Percentiles rank a stretch among this genome's conserved stretches.
phyloP scores from a whole-genome alignment of 2,797 vertebrate genomes.

The Petrocephalus sullivani region DNA sequence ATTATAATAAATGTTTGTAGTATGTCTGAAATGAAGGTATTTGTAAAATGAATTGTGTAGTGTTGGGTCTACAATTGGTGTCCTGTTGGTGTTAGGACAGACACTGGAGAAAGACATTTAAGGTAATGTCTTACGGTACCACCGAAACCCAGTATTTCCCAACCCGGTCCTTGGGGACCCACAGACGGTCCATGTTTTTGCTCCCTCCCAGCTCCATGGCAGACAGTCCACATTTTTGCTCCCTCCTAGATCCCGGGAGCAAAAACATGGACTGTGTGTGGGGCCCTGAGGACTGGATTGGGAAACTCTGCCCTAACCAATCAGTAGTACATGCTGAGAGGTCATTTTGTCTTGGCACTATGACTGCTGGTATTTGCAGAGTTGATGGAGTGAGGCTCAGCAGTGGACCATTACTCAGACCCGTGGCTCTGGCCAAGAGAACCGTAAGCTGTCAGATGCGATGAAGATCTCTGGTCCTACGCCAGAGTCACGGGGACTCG shows the following conservation, averaged over 20 bases:
- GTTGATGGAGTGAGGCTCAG: conserved; percentile 24
- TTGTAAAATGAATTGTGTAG: neutral
- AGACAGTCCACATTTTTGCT: neutral
- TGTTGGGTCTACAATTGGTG: neutral
- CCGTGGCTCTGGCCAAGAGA: conserved; percentile 6
- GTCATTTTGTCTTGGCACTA: neutral
- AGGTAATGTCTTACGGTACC: neutral
- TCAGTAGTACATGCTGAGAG: neutral
- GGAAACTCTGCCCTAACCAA: neutral
- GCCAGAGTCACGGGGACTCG: neutral
- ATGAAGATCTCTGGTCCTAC: neutral
- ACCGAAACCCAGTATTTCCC: neutral
- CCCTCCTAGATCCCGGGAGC: neutral
- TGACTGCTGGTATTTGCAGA: neutral
- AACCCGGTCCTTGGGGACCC: neutral
- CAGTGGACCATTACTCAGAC: conserved; percentile 12
- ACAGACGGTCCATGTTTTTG: neutral
- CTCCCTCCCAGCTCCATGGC: neutral
- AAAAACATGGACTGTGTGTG: neutral
- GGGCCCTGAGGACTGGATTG: neutral
- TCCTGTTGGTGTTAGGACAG: neutral
- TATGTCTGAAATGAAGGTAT: neutral
- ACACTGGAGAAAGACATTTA: neutral
- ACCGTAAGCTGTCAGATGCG: conserved; percentile 23
- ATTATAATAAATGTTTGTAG: neutral